Conservation (phyloP, 2,113 vertebrate genomes). For the Megaleporinus macrocephalus region DNA sequence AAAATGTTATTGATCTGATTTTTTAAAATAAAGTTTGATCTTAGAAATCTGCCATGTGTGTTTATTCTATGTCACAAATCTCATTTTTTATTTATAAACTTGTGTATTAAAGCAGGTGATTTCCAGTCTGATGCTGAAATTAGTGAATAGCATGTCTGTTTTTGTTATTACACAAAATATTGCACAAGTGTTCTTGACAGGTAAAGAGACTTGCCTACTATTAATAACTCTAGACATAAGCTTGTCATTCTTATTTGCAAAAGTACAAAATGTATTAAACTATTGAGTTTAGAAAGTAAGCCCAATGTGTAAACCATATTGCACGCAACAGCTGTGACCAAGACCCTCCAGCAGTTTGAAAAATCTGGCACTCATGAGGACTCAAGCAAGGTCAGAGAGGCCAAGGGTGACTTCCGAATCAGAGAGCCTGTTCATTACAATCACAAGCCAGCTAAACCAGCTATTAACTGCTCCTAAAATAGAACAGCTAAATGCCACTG, state of each 20-base stretch:
- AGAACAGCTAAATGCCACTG: background rate
- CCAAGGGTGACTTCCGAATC: background rate
- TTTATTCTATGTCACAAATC: background rate
- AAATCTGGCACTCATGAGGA: background rate
- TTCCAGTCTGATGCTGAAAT: too few species aligned
- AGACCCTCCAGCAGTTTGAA: background rate
- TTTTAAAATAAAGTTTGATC: conserved; percentile 19
- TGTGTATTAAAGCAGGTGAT: too few species aligned
- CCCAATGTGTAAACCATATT: too few species aligned
- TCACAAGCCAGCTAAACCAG: background rate
- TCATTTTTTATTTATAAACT: too few species aligned
- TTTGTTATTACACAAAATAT: too few species aligned
- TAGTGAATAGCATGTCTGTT: too few species aligned
- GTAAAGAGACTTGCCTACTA: too few species aligned
- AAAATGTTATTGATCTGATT: background rate
- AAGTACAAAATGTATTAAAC: too few species aligned
- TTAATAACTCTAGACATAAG: too few species aligned
- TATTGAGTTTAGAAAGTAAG: too few species aligned
- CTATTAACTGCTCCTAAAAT: conserved; percentile 11
- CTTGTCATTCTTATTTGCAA: too few species aligned
- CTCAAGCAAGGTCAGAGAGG: background rate
- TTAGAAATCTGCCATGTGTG: background rate
- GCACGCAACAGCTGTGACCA: background rate
- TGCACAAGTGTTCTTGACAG: too few species aligned
- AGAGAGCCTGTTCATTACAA: background rate